phyloP scores from a whole-genome alignment of 2,797 vertebrate genomes.

The Schizothorax lantsangensis region DNA sequence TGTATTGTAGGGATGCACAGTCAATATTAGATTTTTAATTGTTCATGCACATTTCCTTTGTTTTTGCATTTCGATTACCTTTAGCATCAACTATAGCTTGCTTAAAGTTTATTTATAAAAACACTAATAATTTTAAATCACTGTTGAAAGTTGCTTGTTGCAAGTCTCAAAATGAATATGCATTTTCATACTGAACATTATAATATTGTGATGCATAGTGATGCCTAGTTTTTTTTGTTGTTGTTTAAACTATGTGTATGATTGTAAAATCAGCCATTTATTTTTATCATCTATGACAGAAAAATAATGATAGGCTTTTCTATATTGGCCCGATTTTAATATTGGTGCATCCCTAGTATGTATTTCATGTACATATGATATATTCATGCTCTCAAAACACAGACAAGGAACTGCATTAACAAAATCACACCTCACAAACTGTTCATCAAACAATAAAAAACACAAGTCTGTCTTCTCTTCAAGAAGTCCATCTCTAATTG shows the following conservation, averaged over 20 bases:
- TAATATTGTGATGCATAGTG: neutral
- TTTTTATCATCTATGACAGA: neutral
- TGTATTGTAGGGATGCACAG: neutral
- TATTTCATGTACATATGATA: conserved; percentile 1
- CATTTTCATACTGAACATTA: neutral
- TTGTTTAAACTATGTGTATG: no score
- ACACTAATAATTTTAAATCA: neutral
- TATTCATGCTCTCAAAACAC: neutral
- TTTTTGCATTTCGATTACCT: neutral
- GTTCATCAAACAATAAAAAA: neutral
- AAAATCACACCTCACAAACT: neutral
- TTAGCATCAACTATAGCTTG: neutral
- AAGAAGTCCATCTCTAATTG: neutral
- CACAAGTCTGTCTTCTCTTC: neutral
- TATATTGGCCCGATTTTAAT: neutral
- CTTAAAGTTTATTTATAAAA: neutral
- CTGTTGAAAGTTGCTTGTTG: neutral
- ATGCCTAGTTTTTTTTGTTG: no score
- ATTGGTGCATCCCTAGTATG: neutral
- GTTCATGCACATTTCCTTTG: neutral
- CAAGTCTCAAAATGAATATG: neutral
- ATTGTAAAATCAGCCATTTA: neutral
- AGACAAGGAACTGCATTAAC: neutral
- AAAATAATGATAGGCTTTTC: neutral
- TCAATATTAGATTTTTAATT: neutral